A percentile compares a stretch with the other conserved stretches of the same genome.
phyloP scores from a whole-genome alignment of 2,888 invertebrate genomes.

The Lampropteryx suffumata region DNA sequence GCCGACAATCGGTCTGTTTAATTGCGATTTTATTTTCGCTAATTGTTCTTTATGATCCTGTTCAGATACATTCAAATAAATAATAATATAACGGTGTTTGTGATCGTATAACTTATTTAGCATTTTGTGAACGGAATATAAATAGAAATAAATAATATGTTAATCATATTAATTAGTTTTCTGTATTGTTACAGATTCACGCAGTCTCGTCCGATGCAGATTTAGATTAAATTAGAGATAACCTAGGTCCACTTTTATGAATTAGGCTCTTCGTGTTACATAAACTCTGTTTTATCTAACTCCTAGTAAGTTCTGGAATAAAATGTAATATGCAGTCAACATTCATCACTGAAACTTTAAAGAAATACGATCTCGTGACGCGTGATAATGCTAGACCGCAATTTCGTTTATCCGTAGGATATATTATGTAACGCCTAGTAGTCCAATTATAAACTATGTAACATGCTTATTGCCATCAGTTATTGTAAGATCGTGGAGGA shows the following conservation, averaged over 20 bases:
- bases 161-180: background rate
- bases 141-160: background rate
- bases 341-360: slow-evolving; percentile 51
- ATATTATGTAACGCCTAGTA: slow-evolving; percentile 51
- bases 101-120: background rate
- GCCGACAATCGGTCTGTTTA: slow-evolving; percentile 33
- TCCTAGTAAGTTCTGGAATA: slow-evolving; percentile 46
- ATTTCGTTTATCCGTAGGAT: slow-evolving; percentile 55
- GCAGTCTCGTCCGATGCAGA: slow-evolving; percentile 55
- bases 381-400: slow-evolving; percentile 66
- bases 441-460: slow-evolving; percentile 38
- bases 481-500: slow-evolving; percentile 60
- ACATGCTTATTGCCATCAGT: slow-evolving; percentile 41
- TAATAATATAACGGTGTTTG: background rate
- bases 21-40: slow-evolving; percentile 36
- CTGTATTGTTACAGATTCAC: slow-evolving; percentile 69
- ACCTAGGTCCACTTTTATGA: slow-evolving; percentile 47
- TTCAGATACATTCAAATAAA: slow-evolving; percentile 12
- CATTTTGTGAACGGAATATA: background rate
- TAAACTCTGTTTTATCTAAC: background rate
- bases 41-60: slow-evolving; percentile 26
- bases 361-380: slow-evolving; percentile 23
- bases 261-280: slow-evolving; percentile 54
- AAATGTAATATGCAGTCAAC: slow-evolving; percentile 58
- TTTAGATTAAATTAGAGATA: slow-evolving; percentile 18